Base-by-base conservation (phyloP, 2,113 vertebrate species). In the Pomatostomus ruficeps region DNA sequence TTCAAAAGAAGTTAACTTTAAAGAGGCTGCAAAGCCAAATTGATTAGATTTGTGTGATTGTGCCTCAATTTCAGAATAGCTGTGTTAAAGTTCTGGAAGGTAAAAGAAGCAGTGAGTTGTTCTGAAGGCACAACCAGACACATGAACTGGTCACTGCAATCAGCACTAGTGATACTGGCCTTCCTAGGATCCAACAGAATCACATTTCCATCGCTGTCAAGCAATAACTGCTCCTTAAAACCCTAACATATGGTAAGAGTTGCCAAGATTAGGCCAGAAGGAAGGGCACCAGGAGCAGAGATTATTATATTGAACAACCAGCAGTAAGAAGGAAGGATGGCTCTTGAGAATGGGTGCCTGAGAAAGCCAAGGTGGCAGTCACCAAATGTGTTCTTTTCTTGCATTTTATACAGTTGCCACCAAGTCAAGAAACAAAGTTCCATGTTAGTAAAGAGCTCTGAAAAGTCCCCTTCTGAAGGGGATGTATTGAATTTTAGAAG, bases 71-170 rank as follows among this genome's bases (percentile, higher is more conserved):
- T 88, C 74, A 70, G 42, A 74, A 78, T 0, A 73, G 25, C 36
- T 52, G 10, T 12, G 28, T 26, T 52, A 35, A n/a, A 36, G 17
- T 45, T 73, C 58, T 54, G 21, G 40, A 59, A 79, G 31, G 36
- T 57, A 51, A 73, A 52, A 65, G 82, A 8, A 70, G 38, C 28
- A 22, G 59, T 36, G 21, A 24, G 17, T 6, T 58, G 22, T 31
- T 90, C 43, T 26, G 12, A 88, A 79, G 48, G 70, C 21, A 68
- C 29, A 55, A 54, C 7, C 7, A 77, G 61, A 61, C 24, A 76
- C 0, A 0, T 10, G 23, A 88, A 66, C 35, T 23, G n/a, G 61
- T 46, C 42, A 14, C 0, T 81, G 59, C 74, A 66, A 46, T n/a
- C 61, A 45, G 7, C 38, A 67, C 15, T 10, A 49, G 35, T 3